Evolutionary conservation across 2,797 vertebrate species (phyloP).

Genomic region (Natrix natrix): DNA sequence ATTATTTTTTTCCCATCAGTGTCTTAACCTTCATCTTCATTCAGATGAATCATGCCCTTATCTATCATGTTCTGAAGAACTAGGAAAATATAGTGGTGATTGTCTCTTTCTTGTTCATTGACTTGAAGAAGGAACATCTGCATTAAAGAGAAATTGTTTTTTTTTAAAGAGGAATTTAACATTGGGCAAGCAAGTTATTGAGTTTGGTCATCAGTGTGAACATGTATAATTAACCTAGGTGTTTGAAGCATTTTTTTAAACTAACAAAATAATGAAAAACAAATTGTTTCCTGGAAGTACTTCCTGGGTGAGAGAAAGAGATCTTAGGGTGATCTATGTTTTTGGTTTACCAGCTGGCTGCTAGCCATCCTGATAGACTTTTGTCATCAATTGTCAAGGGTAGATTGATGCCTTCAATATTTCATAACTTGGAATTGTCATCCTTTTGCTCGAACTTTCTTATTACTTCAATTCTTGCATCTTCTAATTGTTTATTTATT

Average conservation of each 20-base stretch:
- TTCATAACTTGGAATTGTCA: not conserved
- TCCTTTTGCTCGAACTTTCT: not conserved
- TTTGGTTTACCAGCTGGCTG: not conserved
- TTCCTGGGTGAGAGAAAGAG: not conserved
- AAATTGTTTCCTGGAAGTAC: slow-evolving; percentile 18
- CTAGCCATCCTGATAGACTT: not conserved
- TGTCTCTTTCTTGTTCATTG: slow-evolving; percentile 23
- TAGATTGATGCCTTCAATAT: rapidly evolving
- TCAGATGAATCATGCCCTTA: slow-evolving; percentile 72
- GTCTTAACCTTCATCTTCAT: slow-evolving; percentile 71
- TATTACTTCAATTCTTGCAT: not conserved
- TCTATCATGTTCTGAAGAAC: slow-evolving; percentile 56
- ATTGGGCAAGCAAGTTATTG: not conserved
- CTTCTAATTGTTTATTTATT: not conserved
- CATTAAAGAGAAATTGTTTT: not conserved
- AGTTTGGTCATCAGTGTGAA: not conserved
- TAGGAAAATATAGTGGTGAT: not conserved
- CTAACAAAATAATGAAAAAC: not conserved
- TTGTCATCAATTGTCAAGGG: not conserved
- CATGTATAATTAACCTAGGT: not conserved
- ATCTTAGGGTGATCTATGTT: not conserved
- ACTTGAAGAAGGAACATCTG: slow-evolving; percentile 43
- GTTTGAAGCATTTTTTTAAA: not conserved
- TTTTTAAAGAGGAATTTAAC: slow-evolving; percentile 16
- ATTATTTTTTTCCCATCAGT: slow-evolving; percentile 70